A percentile compares a stretch with the other conserved stretches of the same genome.
Evolutionary conservation across 2,113 vertebrate genomes (phyloP).

Genomic region (Rhinolophus ferrumequinum): DNA sequence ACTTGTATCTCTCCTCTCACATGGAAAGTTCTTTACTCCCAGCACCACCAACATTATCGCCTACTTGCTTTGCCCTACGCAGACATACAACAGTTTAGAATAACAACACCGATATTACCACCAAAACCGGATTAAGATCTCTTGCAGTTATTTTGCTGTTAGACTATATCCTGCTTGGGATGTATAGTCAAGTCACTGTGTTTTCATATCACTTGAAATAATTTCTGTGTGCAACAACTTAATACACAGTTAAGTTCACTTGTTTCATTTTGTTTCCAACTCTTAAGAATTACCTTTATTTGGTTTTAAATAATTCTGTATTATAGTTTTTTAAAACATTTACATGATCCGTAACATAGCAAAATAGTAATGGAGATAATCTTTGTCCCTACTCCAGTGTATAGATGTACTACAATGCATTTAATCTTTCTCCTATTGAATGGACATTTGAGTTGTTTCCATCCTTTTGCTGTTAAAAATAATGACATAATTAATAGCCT

Average conservation of each 20-base stretch:
- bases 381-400: not conserved
- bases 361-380: not conserved
- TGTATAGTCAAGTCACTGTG: not conserved
- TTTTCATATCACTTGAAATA: slow-evolving; percentile 35
- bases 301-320: not conserved
- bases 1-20: not conserved
- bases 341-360: not conserved
- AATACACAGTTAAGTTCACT: not conserved
- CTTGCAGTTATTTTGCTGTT: not conserved
- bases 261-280: not conserved
- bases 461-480: not conserved
- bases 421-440: no score
- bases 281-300: not conserved
- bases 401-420: not conserved
- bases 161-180: not conserved
- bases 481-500: not conserved
- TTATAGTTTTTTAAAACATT: not conserved
- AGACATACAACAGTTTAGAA: not conserved
- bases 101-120: not conserved
- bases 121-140: not conserved
- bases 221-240: not conserved
- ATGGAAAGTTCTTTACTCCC: not conserved
- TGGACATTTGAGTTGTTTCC: not conserved
- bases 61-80: not conserved
- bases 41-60: not conserved